Percentiles rank a stretch among this genome's conserved stretches.
Conservation (phyloP, 1,140 invertebrate genomes). For the Drosophila ficusphila region DNA sequence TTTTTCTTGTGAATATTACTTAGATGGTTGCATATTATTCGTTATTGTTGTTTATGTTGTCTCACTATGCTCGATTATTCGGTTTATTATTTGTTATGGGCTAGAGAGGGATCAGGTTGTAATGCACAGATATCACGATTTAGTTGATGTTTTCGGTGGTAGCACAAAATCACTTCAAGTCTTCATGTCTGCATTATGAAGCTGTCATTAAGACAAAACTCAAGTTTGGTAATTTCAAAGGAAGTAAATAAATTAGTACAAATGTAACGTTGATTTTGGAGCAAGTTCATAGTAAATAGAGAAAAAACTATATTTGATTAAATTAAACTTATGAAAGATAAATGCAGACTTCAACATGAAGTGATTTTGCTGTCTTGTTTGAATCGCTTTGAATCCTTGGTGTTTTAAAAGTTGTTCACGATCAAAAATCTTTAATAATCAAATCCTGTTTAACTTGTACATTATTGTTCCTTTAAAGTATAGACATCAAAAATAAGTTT, state of each 20-base stretch:
- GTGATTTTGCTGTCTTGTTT: constrained; percentile 32
- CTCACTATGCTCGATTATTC: constrained; percentile 49
- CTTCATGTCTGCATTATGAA: constrained; percentile 20
- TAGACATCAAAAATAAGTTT: constrained; percentile 1
- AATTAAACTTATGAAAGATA: neutral
- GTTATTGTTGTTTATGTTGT: constrained; percentile 37
- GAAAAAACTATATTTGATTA: neutral
- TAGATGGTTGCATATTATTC: constrained; percentile 64
- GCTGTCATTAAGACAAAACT: constrained; percentile 13
- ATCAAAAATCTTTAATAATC: too few species aligned
- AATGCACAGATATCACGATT: constrained; percentile 69
- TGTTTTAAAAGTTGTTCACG: neutral
- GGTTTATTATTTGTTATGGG: constrained; percentile 45
- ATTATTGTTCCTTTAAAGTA: constrained; percentile 10
- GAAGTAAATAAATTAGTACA: constrained; percentile 1
- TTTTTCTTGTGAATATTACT: constrained; percentile 56
- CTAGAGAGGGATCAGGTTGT: constrained; percentile 57
- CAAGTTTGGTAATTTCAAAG: constrained; percentile 21
- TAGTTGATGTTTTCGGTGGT: constrained; percentile 45
- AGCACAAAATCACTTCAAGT: constrained; percentile 70
- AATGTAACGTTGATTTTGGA: neutral
- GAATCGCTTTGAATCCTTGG: constrained; percentile 8
- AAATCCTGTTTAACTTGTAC: too few species aligned
- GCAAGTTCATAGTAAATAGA: constrained; percentile 16
- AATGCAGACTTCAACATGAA: constrained; percentile 14